Conservation (phyloP, 2,888 invertebrate genomes). For the Drosophila paucipuncta region DNA sequence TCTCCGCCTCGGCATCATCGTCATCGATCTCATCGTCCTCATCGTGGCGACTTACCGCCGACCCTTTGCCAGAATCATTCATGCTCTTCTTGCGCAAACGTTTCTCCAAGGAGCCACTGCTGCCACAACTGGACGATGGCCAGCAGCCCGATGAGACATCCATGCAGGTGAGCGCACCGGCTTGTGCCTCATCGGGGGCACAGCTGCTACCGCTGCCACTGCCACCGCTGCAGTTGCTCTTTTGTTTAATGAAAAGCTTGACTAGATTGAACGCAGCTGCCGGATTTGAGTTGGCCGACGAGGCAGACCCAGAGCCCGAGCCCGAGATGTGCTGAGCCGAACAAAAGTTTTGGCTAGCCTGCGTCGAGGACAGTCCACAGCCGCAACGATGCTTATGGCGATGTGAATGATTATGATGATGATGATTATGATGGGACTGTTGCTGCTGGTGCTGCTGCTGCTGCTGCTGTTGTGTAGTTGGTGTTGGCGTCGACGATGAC, state of each 20-base stretch:
- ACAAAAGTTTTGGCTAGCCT: conserved; percentile 75
- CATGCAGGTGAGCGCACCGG: conserved; percentile 87
- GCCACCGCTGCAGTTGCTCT: conserved; percentile 88
- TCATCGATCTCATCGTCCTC: conserved; percentile 83
- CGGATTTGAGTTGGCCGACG: conserved; percentile 86
- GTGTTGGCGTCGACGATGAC: conserved; percentile 39
- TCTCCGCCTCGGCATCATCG: conserved; percentile 31
- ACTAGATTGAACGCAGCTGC: conserved; percentile 93
- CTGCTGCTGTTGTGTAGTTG: conserved; percentile 51
- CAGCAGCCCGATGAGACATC: conserved; percentile 93
- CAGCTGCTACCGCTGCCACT: conserved; percentile 84
- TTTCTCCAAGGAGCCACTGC: conserved; percentile 84
- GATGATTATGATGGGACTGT: conserved; percentile 50
- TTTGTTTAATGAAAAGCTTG: conserved; percentile 95
- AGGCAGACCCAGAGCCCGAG: conserved; percentile 73
- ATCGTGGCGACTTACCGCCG: conserved; percentile 85
- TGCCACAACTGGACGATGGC: conserved; percentile 87
- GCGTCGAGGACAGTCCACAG: conserved; percentile 58
- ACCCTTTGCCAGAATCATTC: conserved; percentile 85
- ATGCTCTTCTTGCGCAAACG: conserved; percentile 85
- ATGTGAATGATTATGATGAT: conserved; percentile 51
- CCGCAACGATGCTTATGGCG: conserved; percentile 79
- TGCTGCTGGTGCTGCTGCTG: conserved; percentile 32
- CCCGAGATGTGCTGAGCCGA: conserved; percentile 76
- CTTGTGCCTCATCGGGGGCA: conserved; percentile 86